Base-by-base conservation (phyloP, 2,113 vertebrate species). In the Sialia sialis region DNA sequence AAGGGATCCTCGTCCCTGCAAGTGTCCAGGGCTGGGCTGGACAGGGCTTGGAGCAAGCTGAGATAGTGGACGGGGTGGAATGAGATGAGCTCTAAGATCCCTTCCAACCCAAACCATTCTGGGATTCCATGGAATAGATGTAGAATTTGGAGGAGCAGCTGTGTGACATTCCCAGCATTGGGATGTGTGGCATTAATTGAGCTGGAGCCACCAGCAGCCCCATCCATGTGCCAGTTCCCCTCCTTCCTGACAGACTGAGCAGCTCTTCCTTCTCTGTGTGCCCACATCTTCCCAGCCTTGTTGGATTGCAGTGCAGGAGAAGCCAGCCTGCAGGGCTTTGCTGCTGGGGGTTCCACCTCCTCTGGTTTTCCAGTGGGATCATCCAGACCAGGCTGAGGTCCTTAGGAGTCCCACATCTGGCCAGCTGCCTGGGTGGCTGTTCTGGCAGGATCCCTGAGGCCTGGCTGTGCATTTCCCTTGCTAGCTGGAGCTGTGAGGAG, bases 361-460 rank as follows among this genome's bases (percentile, higher is more conserved):
- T 38, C 34, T 9, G 19, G 13, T 32, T 56, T 63, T 56, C 38
- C 67, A 27, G 20, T 6, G 62, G 69, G 19, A 20, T 60, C 16
- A 16, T 15, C 20, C 0, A 1, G 7, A 3, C 16, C 0, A 0
- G 76, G 36, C 12, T 26, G 34, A 8, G 11, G 5, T 64, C 27
- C 4, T 19, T 10, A 30, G 77, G 36, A 77, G 63, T 19, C 26
- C 21, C 5, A 0, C 70, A 18, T n/a, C 16, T 25, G n/a, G 26
- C 38, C 27, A 30, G 69, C 44, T 48, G 70, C 20, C 48, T 7
- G 7, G 34, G 29, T 52, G 70, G 25, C 30, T 76, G 17, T 36
- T 51, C 32, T 68, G 69, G n/a, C 54, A 75, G 62, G 60, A 9
- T 39, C 77, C 29, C 29, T 21, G 67, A 48, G 52, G 36, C 68